Percentiles rank a stretch among this genome's conserved stretches.
Evolutionary conservation across 2,113 vertebrate genomes (phyloP).

Genomic region (Hippopotamus amphibius): DNA sequence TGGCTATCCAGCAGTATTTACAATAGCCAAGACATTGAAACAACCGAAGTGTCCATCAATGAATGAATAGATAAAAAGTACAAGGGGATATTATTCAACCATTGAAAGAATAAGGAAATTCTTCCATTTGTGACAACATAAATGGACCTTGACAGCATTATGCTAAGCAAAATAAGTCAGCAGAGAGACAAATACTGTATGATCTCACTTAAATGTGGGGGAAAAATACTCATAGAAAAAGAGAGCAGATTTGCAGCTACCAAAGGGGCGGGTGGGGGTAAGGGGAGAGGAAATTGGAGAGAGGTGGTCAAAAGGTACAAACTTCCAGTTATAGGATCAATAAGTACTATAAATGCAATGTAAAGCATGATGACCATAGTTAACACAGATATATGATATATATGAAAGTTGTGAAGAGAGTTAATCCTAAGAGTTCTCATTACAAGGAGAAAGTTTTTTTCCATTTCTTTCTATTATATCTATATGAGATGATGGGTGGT

Average conservation of each 20-base stretch:
- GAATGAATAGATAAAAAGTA: not conserved
- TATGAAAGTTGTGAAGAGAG: not conserved
- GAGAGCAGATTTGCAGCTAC: not conserved
- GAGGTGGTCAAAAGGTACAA: not conserved
- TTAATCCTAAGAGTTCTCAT: not conserved
- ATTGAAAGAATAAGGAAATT: not conserved
- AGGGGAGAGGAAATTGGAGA: not conserved
- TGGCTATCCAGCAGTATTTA: not conserved
- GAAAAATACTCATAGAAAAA: not conserved
- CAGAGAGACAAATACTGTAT: not conserved
- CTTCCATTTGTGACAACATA: not conserved
- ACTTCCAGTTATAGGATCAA: not conserved
- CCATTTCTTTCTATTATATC: not conserved
- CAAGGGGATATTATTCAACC: not conserved
- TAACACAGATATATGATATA: not conserved
- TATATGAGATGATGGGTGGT: not conserved
- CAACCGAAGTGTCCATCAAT: not conserved
- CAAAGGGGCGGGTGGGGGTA: not conserved
- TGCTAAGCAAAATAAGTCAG: not conserved
- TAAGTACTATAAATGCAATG: not conserved
- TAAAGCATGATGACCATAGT: not conserved
- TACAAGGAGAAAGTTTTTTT: not conserved
- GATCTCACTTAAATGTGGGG: not conserved
- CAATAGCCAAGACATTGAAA: not conserved
- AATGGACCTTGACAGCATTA: not conserved